Percentiles rank a stretch among this genome's conserved stretches.
phyloP scores from a whole-genome alignment of 2,113 vertebrate species.

The human (Homo sapiens) region DNA sequence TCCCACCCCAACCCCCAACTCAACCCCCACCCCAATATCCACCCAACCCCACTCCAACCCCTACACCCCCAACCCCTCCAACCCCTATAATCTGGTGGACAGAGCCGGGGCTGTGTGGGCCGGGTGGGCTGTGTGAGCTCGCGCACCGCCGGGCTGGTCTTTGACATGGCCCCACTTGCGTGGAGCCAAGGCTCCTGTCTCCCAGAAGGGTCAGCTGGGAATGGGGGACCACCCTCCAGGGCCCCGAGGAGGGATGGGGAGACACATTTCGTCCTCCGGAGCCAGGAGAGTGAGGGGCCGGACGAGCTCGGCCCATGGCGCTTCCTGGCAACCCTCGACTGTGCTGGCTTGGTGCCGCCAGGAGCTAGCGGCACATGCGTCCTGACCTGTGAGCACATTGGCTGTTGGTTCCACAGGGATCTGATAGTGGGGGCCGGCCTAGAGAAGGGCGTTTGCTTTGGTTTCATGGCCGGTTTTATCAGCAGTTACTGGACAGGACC shows the following conservation, averaged over 20 bases:
- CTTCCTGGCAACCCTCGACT: neutral
- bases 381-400: neutral
- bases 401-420: neutral
- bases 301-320: neutral
- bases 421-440: neutral
- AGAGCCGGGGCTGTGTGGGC: rapidly evolving
- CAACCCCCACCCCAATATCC: too few relatives aligned
- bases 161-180: neutral
- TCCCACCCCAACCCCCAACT: too few relatives aligned
- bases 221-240: too few relatives aligned
- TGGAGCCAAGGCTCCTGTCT: neutral
- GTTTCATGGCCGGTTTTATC: neutral
- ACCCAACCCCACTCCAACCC: too few relatives aligned
- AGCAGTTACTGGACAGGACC: neutral
- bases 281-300: neutral
- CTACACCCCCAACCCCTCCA: too few relatives aligned
- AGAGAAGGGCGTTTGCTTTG: neutral
- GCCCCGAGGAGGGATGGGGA: neutral
- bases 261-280: neutral
- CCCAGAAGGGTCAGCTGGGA: neutral
- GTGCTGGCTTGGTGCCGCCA: neutral
- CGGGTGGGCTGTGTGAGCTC: too few relatives aligned
- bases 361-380: neutral
- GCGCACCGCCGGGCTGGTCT: neutral
- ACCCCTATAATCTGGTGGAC: too few relatives aligned